phyloP scores from a whole-genome alignment of 2,113 vertebrate genomes.

The Sturnira hondurensis region DNA sequence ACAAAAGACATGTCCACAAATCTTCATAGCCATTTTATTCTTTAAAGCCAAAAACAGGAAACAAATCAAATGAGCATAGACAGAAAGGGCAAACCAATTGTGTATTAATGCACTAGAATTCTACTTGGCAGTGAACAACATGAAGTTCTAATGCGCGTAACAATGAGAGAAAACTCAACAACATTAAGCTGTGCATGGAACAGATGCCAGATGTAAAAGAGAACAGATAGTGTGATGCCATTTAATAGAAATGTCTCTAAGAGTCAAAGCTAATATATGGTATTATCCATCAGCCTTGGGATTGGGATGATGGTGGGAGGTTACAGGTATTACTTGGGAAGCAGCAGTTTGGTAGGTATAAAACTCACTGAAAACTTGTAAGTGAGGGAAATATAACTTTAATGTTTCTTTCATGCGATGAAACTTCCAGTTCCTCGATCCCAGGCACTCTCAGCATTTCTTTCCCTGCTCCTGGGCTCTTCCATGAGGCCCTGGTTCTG shows the following conservation, averaged over 20 bases:
- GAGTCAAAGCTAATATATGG: neutral
- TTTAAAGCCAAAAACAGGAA: neutral
- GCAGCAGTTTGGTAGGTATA: neutral
- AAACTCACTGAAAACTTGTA: neutral
- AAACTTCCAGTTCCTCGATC: neutral
- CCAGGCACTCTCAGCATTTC: neutral
- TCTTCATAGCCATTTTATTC: neutral
- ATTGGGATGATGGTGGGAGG: accelerated
- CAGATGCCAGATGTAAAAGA: neutral
- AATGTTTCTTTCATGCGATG: neutral
- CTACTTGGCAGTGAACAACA: neutral
- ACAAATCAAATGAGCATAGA: neutral
- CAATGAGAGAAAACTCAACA: neutral
- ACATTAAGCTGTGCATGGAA: neutral
- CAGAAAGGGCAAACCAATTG: neutral
- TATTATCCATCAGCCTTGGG: neutral
- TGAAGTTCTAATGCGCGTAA: neutral
- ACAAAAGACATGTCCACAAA: neutral
- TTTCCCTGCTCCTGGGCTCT: neutral
- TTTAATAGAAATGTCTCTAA: neutral
- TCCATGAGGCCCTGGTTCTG: neutral
- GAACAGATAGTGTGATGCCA: neutral
- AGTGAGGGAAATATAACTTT: neutral
- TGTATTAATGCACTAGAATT: neutral
- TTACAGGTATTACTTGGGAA: neutral